These are phyloP conservation scores for Manis crassicaudata DNA, from an alignment of 2,797 vertebrate genomes.

Conservation along the genomic window DNA sequence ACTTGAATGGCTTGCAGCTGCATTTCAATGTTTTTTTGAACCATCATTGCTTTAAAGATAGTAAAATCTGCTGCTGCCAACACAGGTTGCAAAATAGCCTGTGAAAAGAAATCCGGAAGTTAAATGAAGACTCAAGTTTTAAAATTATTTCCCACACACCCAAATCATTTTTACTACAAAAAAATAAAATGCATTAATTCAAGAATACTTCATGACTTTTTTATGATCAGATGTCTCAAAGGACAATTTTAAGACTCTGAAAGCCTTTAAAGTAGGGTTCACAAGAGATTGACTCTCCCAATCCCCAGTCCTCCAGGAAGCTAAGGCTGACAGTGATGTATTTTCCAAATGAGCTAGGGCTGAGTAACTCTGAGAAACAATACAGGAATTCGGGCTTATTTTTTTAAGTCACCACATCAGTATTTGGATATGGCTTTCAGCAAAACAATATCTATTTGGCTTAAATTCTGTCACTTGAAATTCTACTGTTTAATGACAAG, in stretches of 20 bases:
- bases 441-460: not conserved
- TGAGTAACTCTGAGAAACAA: not conserved
- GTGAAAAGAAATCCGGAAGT: constrained; percentile 66
- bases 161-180: not conserved
- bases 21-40: constrained; percentile 98
- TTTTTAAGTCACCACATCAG: not conserved
- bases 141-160: not conserved
- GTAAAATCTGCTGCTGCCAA: constrained; percentile 97
- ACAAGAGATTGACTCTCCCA: not conserved
- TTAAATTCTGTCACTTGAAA: constrained; percentile 35
- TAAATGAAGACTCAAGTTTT: constrained; percentile 58
- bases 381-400: not conserved
- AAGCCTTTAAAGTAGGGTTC: constrained; percentile 28
- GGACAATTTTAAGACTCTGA: constrained; percentile 1
- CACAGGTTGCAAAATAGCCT: constrained; percentile 95
- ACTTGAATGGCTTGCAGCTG: constrained; percentile 97
- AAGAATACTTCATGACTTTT: not conserved
- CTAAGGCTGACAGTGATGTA: not conserved
- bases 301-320: not conserved
- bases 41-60: constrained; percentile 97
- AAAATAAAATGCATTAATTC: not conserved
- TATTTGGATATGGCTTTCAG: constrained; percentile 8
- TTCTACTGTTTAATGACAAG: not conserved
- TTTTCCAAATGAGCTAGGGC: not conserved
- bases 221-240: not conserved